Percentiles rank a stretch among this genome's conserved stretches.
phyloP scores from a whole-genome alignment of 2,113 vertebrate genomes.

The Cinclus mexicanus region DNA sequence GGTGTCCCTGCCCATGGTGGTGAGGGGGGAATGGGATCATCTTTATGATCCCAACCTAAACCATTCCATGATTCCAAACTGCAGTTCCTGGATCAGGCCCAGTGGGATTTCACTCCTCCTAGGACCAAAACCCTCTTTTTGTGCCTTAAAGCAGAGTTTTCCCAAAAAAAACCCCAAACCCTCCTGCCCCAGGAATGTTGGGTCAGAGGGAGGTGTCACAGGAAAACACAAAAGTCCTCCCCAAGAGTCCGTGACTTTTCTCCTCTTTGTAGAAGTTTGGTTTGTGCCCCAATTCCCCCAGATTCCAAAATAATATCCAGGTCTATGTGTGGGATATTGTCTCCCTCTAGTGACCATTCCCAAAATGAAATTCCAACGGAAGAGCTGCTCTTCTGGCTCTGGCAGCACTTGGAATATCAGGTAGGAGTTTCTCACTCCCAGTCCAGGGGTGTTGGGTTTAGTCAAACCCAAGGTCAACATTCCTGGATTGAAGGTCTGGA shows the following conservation, averaged over 20 bases:
- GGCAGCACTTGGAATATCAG: background rate
- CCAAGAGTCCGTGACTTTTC: background rate
- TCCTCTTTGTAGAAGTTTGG: background rate
- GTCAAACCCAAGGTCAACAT: too few relatives aligned
- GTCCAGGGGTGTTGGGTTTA: too few relatives aligned
- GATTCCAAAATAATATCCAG: background rate
- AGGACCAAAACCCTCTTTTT: background rate
- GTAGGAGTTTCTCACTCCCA: too few relatives aligned
- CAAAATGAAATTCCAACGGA: background rate
- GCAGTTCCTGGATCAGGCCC: background rate
- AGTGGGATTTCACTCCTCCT: background rate
- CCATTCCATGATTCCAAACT: background rate
- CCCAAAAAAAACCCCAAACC: background rate
- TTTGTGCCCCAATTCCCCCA: accelerated
- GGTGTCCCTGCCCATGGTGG: background rate
- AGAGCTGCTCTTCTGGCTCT: background rate
- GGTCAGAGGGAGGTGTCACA: accelerated
- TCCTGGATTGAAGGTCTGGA: background rate
- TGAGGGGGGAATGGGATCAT: accelerated
- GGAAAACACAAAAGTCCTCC: background rate
- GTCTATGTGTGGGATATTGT: background rate
- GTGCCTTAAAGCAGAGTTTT: background rate
- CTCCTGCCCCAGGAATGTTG: background rate
- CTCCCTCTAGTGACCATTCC: slow-evolving; percentile 37
- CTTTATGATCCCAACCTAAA: background rate